These are phyloP conservation scores for Drosophila busckii DNA, from an alignment of 1,140 invertebrate genomes.

Conservation along the genomic window DNA sequence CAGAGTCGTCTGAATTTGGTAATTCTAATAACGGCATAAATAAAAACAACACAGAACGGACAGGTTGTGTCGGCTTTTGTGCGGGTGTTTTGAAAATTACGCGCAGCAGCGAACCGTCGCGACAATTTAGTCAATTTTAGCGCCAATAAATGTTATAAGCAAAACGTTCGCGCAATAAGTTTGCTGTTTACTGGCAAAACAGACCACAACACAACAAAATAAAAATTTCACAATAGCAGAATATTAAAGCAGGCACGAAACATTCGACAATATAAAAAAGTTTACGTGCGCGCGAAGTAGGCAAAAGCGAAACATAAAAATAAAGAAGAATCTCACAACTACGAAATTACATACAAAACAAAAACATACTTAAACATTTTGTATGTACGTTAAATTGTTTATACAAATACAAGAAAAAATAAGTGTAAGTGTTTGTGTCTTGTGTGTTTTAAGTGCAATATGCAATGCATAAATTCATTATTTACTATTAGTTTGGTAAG, in stretches of 20 bases:
- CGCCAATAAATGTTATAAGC: too few relatives aligned
- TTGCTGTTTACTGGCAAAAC: constrained; percentile 39
- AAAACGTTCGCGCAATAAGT: constrained; percentile 36
- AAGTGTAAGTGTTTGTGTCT: too few relatives aligned
- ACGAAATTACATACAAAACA: not conserved
- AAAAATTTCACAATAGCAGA: too few relatives aligned
- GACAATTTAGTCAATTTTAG: too few relatives aligned
- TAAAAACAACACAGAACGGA: too few relatives aligned
- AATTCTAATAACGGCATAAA: too few relatives aligned
- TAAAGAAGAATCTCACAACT: constrained; percentile 19
- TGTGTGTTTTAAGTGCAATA: constrained; percentile 15
- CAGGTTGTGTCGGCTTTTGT: too few relatives aligned
- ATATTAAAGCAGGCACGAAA: too few relatives aligned
- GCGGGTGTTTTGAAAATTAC: too few relatives aligned
- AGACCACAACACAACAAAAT: constrained; percentile 5
- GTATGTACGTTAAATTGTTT: constrained; percentile 31
- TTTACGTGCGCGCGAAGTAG: constrained; percentile 36
- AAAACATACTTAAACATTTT: constrained; percentile 13
- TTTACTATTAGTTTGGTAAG: constrained; percentile 27
- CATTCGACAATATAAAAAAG: constrained; percentile 17
- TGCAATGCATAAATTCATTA: too few relatives aligned
- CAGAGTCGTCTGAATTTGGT: too few relatives aligned
- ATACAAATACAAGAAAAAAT: constrained; percentile 19
- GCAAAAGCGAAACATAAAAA: constrained; percentile 25
- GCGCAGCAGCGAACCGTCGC: constrained; percentile 3